These are phyloP conservation scores for Bufotes viridis DNA, from an alignment of 2,797 vertebrate species.

Conservation along the genomic window DNA sequence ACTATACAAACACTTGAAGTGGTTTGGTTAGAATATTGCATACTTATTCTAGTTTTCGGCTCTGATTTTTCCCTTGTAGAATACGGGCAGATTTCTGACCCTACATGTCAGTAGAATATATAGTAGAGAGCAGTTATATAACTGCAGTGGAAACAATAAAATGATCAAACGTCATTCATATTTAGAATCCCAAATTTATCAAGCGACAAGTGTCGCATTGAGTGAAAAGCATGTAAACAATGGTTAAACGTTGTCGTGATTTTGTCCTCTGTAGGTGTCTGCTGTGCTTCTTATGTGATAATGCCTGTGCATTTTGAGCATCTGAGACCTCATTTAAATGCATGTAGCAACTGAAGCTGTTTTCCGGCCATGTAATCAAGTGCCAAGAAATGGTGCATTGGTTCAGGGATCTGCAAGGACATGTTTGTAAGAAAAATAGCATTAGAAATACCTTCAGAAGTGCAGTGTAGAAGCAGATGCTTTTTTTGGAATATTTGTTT, in stretches of 20 bases:
- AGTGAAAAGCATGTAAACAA: background rate
- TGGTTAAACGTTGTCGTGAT: background rate
- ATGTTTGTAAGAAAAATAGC: constrained; percentile 17
- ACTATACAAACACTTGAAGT: background rate
- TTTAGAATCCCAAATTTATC: background rate
- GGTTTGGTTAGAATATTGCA: background rate
- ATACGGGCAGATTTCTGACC: background rate
- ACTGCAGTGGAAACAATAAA: background rate
- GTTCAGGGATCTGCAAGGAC: constrained; percentile 25
- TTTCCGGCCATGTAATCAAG: constrained; percentile 38
- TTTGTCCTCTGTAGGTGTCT: constrained; percentile 4
- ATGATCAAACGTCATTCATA: background rate
- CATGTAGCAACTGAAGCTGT: constrained; percentile 25
- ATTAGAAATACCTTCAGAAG: constrained; percentile 9
- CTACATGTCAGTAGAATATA: background rate
- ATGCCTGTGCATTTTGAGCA: constrained; percentile 29
- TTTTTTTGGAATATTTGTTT: background rate
- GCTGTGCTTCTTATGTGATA: constrained; percentile 14
- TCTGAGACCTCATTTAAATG: constrained; percentile 46
- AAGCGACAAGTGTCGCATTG: background rate
- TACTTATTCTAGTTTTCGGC: background rate
- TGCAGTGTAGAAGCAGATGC: background rate
- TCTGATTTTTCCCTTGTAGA: background rate
- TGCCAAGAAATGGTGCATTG: constrained; percentile 36
- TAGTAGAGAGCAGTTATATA: background rate